Base-by-base conservation (phyloP, 2,888 invertebrate species). In the Sinohyriopsis cumingii region DNA sequence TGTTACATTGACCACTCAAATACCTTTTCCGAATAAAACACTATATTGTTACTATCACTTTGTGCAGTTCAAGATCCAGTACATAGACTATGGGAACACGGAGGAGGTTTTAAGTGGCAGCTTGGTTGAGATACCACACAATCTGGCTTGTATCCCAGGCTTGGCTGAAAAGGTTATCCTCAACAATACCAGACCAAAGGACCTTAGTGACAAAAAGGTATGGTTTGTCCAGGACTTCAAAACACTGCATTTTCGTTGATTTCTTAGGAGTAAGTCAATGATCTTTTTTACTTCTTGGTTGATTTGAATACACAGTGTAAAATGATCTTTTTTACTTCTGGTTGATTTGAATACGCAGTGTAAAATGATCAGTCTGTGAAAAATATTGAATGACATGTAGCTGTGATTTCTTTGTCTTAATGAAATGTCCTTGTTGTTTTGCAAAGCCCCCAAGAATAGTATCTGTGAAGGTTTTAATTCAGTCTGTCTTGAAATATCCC, bases 1-100 rank as follows among this genome's bases (percentile, higher is more conserved):
- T 12, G 45, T 45, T 12, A 15, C 15, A 15, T 45, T 45, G 45
- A 45, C 45, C 12, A 12, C 9, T 45, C 2, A 3, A 45, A 45
- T 45, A 15, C 45, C 45, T 45, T 12, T 45, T 45, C 12, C 3
- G 15, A 45, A 15, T 45, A 45, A 45, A 15, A 45, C 3, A 45
- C 45, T 45, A 9, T 33, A 33, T 33, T 33, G 7, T 12, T 45
- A 45, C 0, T 45, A 15, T 45, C 15, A 45, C 45, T 60, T 22
- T 67, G 77, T 75, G 25, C 80, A 87, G 86, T 77, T 81, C 25
- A 84, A 83, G 72, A 85, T 87, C 20, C 85, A 82, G 77, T 87
- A 84, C 65, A 78, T 87, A 60, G 87, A 87, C 74, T 87, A 82
- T 74, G 87, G 87, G 0, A 87, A 87, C 73, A 80, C 79, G 57